phyloP scores from a whole-genome alignment of 2,797 vertebrate genomes.

The Myotis pilosus region DNA sequence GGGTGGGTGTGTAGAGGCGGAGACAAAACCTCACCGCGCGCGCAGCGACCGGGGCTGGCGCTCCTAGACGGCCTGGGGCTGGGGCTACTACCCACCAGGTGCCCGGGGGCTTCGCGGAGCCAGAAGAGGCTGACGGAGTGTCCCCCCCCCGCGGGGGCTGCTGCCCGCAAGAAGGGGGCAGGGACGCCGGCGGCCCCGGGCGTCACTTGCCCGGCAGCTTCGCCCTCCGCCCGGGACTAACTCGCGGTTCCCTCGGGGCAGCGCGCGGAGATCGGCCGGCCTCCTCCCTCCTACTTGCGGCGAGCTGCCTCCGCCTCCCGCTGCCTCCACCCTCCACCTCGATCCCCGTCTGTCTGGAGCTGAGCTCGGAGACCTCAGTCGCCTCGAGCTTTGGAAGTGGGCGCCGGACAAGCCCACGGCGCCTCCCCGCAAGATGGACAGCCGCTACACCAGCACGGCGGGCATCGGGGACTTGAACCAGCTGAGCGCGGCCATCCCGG shows the following conservation, averaged over 20 bases:
- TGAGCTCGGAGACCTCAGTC: not conserved
- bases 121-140: not conserved
- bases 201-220: not conserved
- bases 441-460: slow-evolving; percentile 89
- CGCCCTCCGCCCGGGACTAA: not conserved
- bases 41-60: not conserved
- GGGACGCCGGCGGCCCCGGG: not conserved
- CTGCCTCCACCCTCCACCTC: slow-evolving; percentile 8
- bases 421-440: slow-evolving; percentile 70
- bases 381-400: slow-evolving; percentile 75
- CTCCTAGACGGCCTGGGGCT: not conserved
- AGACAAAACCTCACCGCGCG: not conserved
- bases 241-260: not conserved
- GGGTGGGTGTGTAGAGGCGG: not conserved
- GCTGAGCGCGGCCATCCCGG: slow-evolving; percentile 92
- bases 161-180: not conserved
- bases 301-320: slow-evolving; percentile 62
- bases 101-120: not conserved
- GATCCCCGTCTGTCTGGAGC: not conserved
- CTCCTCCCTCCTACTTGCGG: not conserved
- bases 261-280: not conserved
- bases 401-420: slow-evolving; percentile 72
- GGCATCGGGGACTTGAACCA: slow-evolving; percentile 93
- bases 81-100: no score
- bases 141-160: not conserved